A percentile compares a stretch with the other conserved stretches of the same genome.
Conservation (phyloP, 1,140 invertebrate species). For the Drosophila parvula region DNA sequence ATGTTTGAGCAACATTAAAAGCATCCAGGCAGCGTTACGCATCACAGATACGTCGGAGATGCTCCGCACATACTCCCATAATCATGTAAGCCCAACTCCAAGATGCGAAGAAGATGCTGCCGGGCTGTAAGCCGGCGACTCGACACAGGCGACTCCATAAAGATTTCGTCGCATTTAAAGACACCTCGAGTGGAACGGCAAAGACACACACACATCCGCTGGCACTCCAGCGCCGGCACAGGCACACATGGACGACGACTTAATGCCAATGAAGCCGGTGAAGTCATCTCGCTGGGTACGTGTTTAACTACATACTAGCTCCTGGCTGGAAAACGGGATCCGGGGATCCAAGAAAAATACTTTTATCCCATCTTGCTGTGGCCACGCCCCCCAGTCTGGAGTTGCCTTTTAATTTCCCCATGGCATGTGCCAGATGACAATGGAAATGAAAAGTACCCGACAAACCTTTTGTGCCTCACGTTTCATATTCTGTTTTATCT, state of each 20-base stretch:
- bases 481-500: slow-evolving; percentile 11
- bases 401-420: slow-evolving; percentile 65
- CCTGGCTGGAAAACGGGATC: slow-evolving; percentile 9
- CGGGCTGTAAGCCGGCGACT: too few species aligned
- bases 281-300: slow-evolving; percentile 56
- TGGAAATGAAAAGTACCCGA: slow-evolving; percentile 49
- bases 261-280: slow-evolving; percentile 57
- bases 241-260: slow-evolving; percentile 57
- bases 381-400: slow-evolving; percentile 22
- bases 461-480: slow-evolving; percentile 24
- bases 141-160: slow-evolving; percentile 65
- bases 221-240: slow-evolving; percentile 5
- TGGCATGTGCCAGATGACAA: slow-evolving; percentile 51
- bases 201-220: slow-evolving; percentile 39
- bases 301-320: slow-evolving; percentile 64
- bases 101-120: slow-evolving; percentile 19
- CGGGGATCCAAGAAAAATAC: slow-evolving; percentile 35
- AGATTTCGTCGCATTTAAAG: slow-evolving; percentile 79
- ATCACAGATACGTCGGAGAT: slow-evolving; percentile 53
- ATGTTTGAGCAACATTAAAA: slow-evolving; percentile 13
- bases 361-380: slow-evolving; percentile 28
- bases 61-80: slow-evolving; percentile 33
- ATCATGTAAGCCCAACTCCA: not conserved
- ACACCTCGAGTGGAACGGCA: slow-evolving; percentile 78
- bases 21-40: slow-evolving; percentile 43